Percentiles rank a stretch among this genome's conserved stretches.
phyloP scores from a whole-genome alignment of 2,797 vertebrate species.

The Labroides dimidiatus region DNA sequence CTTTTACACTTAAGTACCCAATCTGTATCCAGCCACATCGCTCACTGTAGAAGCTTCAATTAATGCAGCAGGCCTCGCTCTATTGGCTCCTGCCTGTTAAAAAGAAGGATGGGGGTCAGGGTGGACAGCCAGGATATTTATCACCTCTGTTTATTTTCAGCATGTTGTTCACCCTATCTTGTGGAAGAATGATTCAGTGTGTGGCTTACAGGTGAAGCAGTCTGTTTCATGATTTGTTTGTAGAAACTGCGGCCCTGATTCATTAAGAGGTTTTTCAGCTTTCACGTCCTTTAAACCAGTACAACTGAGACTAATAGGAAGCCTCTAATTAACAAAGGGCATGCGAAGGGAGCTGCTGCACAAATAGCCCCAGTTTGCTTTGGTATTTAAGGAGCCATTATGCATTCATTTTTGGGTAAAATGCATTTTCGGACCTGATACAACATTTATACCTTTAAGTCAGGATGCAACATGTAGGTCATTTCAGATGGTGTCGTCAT shows the following conservation, averaged over 20 bases:
- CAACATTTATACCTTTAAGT: too few relatives aligned
- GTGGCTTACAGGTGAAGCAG: background rate
- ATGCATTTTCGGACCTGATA: too few relatives aligned
- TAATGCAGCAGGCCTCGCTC: constrained; percentile 45
- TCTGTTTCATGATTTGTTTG: background rate
- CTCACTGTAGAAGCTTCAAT: constrained; percentile 41
- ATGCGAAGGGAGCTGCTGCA: too few relatives aligned
- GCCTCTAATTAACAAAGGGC: too few relatives aligned
- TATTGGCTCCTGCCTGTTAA: constrained; percentile 61
- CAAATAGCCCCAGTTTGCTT: too few relatives aligned
- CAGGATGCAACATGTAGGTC: too few relatives aligned
- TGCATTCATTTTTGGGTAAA: too few relatives aligned
- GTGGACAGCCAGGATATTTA: constrained; percentile 55
- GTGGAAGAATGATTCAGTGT: background rate
- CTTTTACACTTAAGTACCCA: background rate
- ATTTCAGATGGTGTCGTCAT: too few relatives aligned
- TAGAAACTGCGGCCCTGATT: background rate
- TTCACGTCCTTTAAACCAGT: too few relatives aligned
- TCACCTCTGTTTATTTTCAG: constrained; percentile 48
- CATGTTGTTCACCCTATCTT: constrained; percentile 10
- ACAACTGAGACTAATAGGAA: too few relatives aligned
- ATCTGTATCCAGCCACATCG: constrained; percentile 13
- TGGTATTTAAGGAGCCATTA: too few relatives aligned
- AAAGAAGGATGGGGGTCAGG: constrained; percentile 55
- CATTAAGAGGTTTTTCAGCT: too few relatives aligned